Conservation (phyloP, 1,140 invertebrate species). For the Triops longicaudatus region DNA sequence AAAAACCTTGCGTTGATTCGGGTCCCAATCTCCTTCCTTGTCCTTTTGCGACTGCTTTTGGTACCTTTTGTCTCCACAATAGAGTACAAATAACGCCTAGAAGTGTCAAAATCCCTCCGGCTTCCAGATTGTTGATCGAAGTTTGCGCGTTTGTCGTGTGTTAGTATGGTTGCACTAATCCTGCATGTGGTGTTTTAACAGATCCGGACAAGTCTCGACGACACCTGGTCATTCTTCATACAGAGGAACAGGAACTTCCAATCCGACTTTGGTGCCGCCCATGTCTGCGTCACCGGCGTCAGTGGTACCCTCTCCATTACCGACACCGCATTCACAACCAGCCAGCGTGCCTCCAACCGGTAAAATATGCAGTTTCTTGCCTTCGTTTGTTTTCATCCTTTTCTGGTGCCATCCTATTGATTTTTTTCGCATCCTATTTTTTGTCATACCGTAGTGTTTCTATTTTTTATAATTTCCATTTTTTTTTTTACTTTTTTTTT, state of each 20-base stretch:
- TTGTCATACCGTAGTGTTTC: too few species aligned
- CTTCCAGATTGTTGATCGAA: too few species aligned
- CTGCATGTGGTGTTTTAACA: background rate
- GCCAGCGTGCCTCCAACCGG: constrained; percentile 55
- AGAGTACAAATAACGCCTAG: too few species aligned
- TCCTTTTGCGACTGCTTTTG: too few species aligned
- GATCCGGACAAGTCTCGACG: background rate
- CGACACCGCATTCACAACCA: constrained; percentile 60
- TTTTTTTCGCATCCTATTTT: too few species aligned
- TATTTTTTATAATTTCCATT: too few species aligned
- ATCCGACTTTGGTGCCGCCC: constrained; percentile 28
- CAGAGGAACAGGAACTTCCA: background rate
- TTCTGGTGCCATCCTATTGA: background rate
- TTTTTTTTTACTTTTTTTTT: too few species aligned
- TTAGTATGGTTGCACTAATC: background rate
- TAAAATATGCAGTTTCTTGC: constrained; percentile 27
- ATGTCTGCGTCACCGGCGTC: constrained; percentile 57
- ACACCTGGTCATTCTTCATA: background rate
- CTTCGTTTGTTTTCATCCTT: background rate
- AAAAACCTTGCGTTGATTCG: too few species aligned
- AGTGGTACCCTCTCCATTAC: constrained; percentile 66
- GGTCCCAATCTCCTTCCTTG: too few species aligned
- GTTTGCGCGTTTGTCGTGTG: too few species aligned
- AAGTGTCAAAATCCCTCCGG: too few species aligned
- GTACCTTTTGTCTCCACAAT: too few species aligned